phyloP scores from a whole-genome alignment of 2,888 invertebrate genomes.

The Tupiocoris notatus region DNA sequence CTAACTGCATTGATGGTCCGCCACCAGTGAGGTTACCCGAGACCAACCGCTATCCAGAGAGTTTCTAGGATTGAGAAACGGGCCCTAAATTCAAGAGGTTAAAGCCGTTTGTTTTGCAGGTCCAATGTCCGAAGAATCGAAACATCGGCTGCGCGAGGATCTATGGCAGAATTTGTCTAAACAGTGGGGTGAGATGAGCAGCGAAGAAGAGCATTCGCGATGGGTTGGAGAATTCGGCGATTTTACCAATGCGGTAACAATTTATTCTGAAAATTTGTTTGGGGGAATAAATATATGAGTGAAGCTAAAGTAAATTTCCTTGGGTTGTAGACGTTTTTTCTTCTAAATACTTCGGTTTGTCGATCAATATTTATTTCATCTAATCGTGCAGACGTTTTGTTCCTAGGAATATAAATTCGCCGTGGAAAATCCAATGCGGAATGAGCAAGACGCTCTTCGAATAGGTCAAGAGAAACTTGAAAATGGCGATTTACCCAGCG shows the following conservation, averaged over 20 bases:
- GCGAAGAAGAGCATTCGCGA: conserved; percentile 57
- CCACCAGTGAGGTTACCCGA: too few species aligned
- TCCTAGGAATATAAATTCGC: conserved; percentile 72
- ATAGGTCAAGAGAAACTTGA: conserved; percentile 80
- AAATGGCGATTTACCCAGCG: conserved; percentile 89
- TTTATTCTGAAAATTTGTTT: too few species aligned
- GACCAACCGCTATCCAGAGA: too few species aligned
- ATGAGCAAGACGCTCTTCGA: conserved; percentile 74
- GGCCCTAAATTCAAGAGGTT: too few species aligned
- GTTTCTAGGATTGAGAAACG: too few species aligned
- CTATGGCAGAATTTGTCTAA: conserved; percentile 68
- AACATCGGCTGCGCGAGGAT: conserved; percentile 53
- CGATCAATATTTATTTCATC: too few species aligned
- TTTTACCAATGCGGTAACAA: conserved; percentile 57
- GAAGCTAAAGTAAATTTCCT: too few species aligned
- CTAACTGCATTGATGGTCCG: too few species aligned
- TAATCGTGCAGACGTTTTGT: too few species aligned
- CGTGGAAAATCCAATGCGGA: conserved; percentile 81
- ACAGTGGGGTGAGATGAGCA: conserved; percentile 75
- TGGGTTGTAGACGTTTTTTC: too few species aligned
- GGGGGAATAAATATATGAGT: too few species aligned
- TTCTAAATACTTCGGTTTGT: too few species aligned
- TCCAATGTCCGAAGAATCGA: not conserved
- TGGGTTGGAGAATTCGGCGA: conserved; percentile 69
- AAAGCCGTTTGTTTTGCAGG: conserved; percentile 12